Conservation (phyloP, 2,113 vertebrate genomes). For the Sclerurus mexicanus region DNA sequence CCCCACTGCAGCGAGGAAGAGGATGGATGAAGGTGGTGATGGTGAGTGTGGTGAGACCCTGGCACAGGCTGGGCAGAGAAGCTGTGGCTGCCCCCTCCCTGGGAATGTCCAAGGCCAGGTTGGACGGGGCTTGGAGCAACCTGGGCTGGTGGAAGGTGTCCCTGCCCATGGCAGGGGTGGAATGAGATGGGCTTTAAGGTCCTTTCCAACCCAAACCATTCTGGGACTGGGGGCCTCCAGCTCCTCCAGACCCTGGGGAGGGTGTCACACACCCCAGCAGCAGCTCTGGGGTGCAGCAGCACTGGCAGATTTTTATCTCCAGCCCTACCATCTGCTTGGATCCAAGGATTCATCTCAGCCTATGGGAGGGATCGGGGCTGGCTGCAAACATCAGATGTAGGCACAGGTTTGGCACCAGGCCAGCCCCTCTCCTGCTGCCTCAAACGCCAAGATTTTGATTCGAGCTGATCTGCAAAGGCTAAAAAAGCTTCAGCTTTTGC, state of each 20-base stretch:
- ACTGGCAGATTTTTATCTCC: background rate
- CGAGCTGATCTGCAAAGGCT: conserved; percentile 21
- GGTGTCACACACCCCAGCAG: background rate
- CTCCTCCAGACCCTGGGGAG: rapidly evolving
- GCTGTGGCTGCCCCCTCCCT: background rate
- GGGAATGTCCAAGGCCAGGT: background rate
- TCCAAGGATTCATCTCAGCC: background rate
- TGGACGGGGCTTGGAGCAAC: rapidly evolving
- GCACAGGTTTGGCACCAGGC: conserved; percentile 5
- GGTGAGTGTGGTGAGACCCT: background rate
- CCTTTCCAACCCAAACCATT: background rate
- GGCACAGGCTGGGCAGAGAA: background rate
- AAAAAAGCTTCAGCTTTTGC: background rate
- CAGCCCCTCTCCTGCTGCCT: background rate
- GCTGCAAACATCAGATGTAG: conserved; percentile 45
- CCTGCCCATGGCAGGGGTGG: background rate
- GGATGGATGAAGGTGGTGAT: background rate
- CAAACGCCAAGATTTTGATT: background rate
- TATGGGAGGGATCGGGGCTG: background rate
- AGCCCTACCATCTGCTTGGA: background rate
- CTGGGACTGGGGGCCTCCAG: background rate
- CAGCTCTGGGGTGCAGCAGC: background rate
- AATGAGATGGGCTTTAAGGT: background rate
- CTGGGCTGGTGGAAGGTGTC: background rate
- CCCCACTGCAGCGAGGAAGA: background rate